Conservation (phyloP, 2,113 vertebrate species). For the Neolamprologus sp. region DNA sequence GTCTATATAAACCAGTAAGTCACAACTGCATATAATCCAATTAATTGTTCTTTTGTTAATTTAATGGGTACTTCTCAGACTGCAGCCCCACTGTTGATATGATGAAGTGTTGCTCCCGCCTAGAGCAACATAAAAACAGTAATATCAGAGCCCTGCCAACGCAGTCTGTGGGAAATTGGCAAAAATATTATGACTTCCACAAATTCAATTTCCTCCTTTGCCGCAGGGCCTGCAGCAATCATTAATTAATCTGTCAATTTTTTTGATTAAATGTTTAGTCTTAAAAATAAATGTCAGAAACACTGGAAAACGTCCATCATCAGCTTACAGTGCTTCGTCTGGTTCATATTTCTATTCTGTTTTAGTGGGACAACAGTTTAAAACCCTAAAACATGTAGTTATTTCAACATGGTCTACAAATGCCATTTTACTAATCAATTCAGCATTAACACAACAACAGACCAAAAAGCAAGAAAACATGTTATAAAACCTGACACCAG, state of each 20-base stretch:
- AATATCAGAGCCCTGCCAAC: not conserved
- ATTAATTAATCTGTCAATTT: not conserved
- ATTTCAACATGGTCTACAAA: not conserved
- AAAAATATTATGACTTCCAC: not conserved
- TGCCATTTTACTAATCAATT: not conserved
- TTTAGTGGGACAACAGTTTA: not conserved
- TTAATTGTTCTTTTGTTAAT: not conserved
- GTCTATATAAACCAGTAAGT: not conserved
- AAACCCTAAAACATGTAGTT: not conserved
- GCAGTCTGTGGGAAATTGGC: not conserved
- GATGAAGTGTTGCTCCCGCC: not conserved
- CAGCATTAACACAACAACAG: not conserved
- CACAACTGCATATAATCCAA: not conserved
- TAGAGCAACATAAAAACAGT: not conserved
- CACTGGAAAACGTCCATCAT: not conserved
- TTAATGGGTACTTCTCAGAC: not conserved
- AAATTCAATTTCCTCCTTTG: not conserved
- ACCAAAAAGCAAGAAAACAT: not conserved
- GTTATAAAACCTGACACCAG: conserved; percentile 9
- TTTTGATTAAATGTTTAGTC: not conserved
- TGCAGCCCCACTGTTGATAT: not conserved
- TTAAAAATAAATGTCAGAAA: not conserved
- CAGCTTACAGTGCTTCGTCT: not conserved
- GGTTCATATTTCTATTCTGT: not conserved
- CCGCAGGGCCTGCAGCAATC: not conserved